A percentile compares a stretch with the other conserved stretches of the same genome.
These are phyloP conservation scores for Ariopsis seemanni DNA, from an alignment of 2,113 vertebrate species.

Conservation along the genomic window DNA sequence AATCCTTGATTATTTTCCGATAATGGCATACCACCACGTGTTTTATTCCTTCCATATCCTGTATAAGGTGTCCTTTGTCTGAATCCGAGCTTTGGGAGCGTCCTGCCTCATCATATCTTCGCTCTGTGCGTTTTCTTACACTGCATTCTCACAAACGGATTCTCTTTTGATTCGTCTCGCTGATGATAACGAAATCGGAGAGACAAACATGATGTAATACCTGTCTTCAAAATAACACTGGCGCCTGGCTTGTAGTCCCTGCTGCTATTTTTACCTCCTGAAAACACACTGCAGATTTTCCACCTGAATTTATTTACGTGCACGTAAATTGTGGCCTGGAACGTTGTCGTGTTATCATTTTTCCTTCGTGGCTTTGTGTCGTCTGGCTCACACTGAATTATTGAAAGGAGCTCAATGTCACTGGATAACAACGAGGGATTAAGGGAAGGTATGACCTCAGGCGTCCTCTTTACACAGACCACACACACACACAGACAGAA, in stretches of 20 bases:
- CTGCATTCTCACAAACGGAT: neutral
- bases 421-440: neutral
- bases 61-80: neutral
- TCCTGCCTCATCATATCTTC: neutral
- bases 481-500: neutral
- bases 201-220: slow-evolving; percentile 34
- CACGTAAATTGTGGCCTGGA: neutral
- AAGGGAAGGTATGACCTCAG: neutral
- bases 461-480: slow-evolving; percentile 36
- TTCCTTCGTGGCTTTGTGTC: neutral
- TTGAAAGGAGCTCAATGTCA: slow-evolving; percentile 7
- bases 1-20: too few relatives aligned
- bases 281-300: neutral
- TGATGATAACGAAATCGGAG: slow-evolving; percentile 38
- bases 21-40: neutral
- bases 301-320: neutral
- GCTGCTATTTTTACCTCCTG: slow-evolving; percentile 1
- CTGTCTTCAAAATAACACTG: slow-evolving; percentile 13
- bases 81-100: neutral
- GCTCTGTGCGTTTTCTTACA: neutral
- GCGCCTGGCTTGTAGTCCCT: neutral
- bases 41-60: neutral
- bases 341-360: neutral
- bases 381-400: neutral
- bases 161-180: neutral